Evolutionary conservation across 2,113 vertebrate genomes (phyloP), one percentile per base, ranked within the genome.

Genomic region (Orthonyx spaldingii): DNA sequence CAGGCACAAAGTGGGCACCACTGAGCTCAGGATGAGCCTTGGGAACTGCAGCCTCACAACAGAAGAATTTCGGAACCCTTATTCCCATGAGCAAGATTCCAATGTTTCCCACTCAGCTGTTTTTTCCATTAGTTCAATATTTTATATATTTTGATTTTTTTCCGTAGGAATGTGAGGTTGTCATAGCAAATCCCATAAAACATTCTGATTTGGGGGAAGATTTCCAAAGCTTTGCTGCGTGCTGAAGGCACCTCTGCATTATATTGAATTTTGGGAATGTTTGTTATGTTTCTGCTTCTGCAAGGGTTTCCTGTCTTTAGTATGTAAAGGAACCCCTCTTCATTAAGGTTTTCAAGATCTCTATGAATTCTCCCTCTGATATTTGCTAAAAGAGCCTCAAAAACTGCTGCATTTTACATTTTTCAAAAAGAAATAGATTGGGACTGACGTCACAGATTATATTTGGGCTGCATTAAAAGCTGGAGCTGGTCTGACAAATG

Each of bases 1-100:
- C 59, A 49, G 26, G 32, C n/a, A 71, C 3, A 0, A 18, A 0
- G 0, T 37, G 33, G 14, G 23, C 21, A 80, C 28, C 35, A 4
- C 27, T 3, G 42, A 28, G 16, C 7, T 42, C 50, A 12, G 55
- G 28, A 16, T 11, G 46, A 27, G 37, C 30, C 23, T 16, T 28
- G 27, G 42, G 27, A 93, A 49, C 74, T 68, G 50, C 53, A 85
- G 1, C 27, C 39, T n/a, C 50, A 18, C 4, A 5, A 5, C 9
- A 69, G 49, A 52, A 41, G 17, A 47, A 32, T 50, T 78, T 60
- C 56, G 35, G 44, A 64, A 4, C 14, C 41, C 13, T 10, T 6
- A 3, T 46, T 64, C n/a, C 39, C 75, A 8, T 15, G 49, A 18
- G 24, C 28, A 41, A 21, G 32, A 21, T 72, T 59, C 50, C 26